phyloP scores from a whole-genome alignment of 2,797 vertebrate species.

The Triplophysa yarkandensis region DNA sequence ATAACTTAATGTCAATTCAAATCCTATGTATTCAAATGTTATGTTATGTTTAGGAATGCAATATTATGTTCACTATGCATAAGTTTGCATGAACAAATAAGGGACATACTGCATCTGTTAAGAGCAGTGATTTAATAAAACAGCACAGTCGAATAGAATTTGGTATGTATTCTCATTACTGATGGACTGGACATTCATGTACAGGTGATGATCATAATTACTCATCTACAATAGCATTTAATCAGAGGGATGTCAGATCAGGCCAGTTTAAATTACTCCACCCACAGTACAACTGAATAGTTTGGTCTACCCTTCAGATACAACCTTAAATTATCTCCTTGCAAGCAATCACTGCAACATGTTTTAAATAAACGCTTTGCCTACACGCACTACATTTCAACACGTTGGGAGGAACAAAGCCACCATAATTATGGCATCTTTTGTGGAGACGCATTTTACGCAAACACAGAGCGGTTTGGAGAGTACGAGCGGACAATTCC shows the following conservation, averaged over 20 bases:
- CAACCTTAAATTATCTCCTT: slow-evolving; percentile 48
- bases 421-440: slow-evolving; percentile 52
- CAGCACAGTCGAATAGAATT: not conserved
- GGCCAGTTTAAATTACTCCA: slow-evolving; percentile 44
- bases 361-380: slow-evolving; percentile 56
- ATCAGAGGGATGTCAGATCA: slow-evolving; percentile 41
- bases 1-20: too few species aligned
- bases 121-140: not conserved
- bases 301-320: slow-evolving; percentile 35
- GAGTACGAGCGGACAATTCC: slow-evolving; percentile 8
- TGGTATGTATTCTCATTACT: not conserved
- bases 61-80: too few species aligned
- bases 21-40: too few species aligned
- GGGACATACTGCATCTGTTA: not conserved
- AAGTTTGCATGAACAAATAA: not conserved
- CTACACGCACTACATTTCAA: slow-evolving; percentile 40
- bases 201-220: slow-evolving; percentile 49
- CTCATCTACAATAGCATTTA: slow-evolving; percentile 49
- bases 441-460: slow-evolving; percentile 34
- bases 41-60: too few species aligned
- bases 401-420: slow-evolving; percentile 43
- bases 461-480: slow-evolving; percentile 20
- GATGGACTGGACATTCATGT: slow-evolving; percentile 31
- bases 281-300: slow-evolving; percentile 40
- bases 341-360: slow-evolving; percentile 41